Evolutionary conservation across 2,113 vertebrate genomes (phyloP).

Genomic region (Coreoperca whiteheadi): DNA sequence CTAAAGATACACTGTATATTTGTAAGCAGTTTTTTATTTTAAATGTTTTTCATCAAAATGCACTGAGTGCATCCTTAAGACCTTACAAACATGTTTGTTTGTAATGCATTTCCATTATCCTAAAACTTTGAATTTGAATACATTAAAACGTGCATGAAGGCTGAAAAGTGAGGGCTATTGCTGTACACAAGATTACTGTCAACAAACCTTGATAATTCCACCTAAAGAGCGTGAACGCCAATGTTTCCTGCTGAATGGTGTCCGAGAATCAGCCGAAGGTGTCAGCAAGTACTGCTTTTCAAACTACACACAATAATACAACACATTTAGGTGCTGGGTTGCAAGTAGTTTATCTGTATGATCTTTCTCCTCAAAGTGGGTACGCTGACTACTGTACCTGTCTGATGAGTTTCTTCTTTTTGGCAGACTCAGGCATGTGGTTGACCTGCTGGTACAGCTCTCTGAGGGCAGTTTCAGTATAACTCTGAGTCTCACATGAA

Average conservation of each 20-base stretch:
- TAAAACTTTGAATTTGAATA: neutral
- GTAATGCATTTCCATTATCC: neutral
- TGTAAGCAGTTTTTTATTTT: neutral
- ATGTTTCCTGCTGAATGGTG: conserved; percentile 70
- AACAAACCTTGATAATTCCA: conserved; percentile 77
- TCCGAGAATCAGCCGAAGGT: conserved; percentile 44
- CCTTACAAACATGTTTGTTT: neutral
- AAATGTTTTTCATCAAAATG: neutral
- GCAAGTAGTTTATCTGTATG: neutral
- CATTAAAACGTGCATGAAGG: neutral
- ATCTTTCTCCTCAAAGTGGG: neutral
- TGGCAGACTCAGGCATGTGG: conserved; percentile 94
- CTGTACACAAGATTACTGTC: neutral
- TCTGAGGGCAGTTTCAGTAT: conserved; percentile 90
- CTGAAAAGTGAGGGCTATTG: neutral
- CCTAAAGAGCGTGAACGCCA: conserved; percentile 76
- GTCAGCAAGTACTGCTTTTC: conserved; percentile 69
- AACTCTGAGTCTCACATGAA: conserved; percentile 81
- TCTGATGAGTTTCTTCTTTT: conserved; percentile 96
- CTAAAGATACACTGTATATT: neutral
- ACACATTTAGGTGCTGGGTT: neutral
- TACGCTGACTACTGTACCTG: conserved; percentile 83
- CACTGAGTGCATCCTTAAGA: neutral
- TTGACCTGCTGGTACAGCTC: conserved; percentile 93
- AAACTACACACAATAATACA: conserved; percentile 58